Base-by-base conservation (phyloP, 2,797 vertebrate genomes). In the Lophotriccus pileatus region DNA sequence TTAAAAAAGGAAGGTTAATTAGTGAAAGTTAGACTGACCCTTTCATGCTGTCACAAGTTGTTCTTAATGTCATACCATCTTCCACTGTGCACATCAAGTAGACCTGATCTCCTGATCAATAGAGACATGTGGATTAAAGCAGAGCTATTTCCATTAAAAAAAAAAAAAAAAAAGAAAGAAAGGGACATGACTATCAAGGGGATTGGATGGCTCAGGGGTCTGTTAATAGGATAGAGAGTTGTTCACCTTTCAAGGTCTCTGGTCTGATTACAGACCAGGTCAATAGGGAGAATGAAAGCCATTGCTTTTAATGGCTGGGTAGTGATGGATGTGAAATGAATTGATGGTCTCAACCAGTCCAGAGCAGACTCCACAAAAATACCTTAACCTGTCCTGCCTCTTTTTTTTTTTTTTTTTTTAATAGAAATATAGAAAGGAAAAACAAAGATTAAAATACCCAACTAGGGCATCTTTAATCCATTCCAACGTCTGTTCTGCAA, bases 201-300 rank as follows among this genome's bases (percentile, higher is more conserved):
- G 73, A 83, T 43, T 84, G 66, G 70, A 64, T 3, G 2, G 49
- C 84, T 91, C 79, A 68, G 66, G 74, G 47, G 59, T 76, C 92
- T 90, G 76, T 87, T 93, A 93, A 87, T 83, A 91, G 77, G 66
- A 47, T 36, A 75, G 62, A 80, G 43, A 5, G 2, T 22, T 67
- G 44, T 66, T 68, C 34, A 22, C 58, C 78, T 93, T 95, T 92
- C 66, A 78, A 90, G 83, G 87, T 84, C 92, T 91, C 28, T 69
- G 76, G 49, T 69, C 87, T 94, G 69, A 91, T 92, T 90, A 89
- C 46, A 78, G 77, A 84, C 60, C 88, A 66, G 70, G 94, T 87
- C 93, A 96, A 89, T 68, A 96, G 68, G 37, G 63, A 94, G 78
- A 94, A 85, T 76, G 81, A 88, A 96, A 96, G 82, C 72, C 80